Evolutionary conservation across 2,888 invertebrate genomes (phyloP).

Genomic region (Cryptocephalus moraei): DNA sequence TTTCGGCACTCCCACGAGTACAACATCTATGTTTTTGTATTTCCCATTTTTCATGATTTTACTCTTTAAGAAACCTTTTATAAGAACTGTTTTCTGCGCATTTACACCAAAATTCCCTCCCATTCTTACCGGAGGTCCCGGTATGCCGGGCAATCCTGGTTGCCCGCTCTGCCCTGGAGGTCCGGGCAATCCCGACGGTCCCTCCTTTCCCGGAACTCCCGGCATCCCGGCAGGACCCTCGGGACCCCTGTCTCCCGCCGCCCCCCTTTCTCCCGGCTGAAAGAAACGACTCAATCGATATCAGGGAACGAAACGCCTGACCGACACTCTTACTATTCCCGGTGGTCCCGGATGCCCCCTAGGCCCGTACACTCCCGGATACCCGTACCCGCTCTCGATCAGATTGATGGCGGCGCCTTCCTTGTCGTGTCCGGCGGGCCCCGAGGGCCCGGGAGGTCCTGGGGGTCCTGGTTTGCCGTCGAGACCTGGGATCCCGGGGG

Average conservation of each 20-base stretch:
- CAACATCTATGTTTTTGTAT: too few species aligned
- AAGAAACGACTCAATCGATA: background rate
- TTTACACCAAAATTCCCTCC: too few species aligned
- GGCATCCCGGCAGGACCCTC: slow-evolving; percentile 46
- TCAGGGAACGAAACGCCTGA: too few species aligned
- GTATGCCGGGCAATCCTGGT: slow-evolving; percentile 49
- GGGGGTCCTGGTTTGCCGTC: slow-evolving; percentile 25
- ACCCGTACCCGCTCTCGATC: slow-evolving; percentile 15
- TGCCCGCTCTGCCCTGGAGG: slow-evolving; percentile 48
- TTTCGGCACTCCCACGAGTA: too few species aligned
- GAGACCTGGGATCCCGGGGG: slow-evolving; percentile 24
- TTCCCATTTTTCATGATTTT: too few species aligned
- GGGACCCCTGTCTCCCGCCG: slow-evolving; percentile 46
- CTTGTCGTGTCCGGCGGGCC: slow-evolving; percentile 35
- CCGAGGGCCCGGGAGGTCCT: slow-evolving; percentile 39
- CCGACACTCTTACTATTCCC: slow-evolving; percentile 38
- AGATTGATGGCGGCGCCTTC: slow-evolving; percentile 22
- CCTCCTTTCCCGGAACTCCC: slow-evolving; percentile 49
- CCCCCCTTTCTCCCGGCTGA: slow-evolving; percentile 48
- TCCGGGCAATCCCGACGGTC: slow-evolving; percentile 48
- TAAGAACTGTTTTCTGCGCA: too few species aligned
- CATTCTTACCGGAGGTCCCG: slow-evolving; percentile 45
- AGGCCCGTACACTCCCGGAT: slow-evolving; percentile 41
- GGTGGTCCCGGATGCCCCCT: slow-evolving; percentile 46
- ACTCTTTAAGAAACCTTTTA: too few species aligned